Evolutionary conservation across 2,888 invertebrate genomes (phyloP).

Genomic region (Sesia bembeciformis): DNA sequence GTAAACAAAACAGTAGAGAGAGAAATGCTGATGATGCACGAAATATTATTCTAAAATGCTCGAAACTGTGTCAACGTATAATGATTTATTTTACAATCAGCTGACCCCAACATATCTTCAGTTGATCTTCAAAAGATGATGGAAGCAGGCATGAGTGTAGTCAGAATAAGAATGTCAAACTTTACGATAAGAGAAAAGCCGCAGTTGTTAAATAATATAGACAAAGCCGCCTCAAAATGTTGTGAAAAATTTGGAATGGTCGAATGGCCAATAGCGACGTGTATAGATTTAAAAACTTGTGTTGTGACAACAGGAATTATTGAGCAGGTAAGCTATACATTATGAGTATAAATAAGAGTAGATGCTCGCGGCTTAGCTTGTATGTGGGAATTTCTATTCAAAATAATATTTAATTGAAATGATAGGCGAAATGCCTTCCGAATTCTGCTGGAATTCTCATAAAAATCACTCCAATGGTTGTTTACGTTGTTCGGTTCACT

Average conservation of each 20-base stretch:
- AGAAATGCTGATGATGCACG: too few relatives aligned
- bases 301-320: slow-evolving; percentile 82
- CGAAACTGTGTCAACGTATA: too few relatives aligned
- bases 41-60: too few relatives aligned
- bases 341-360: neutral
- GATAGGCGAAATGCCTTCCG: too few relatives aligned
- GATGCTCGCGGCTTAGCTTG: too few relatives aligned
- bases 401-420: too few relatives aligned
- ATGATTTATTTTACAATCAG: slow-evolving; percentile 19
- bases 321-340: slow-evolving; percentile 10
- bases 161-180: slow-evolving; percentile 35
- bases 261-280: slow-evolving; percentile 82
- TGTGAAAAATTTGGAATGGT: slow-evolving; percentile 68
- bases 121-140: slow-evolving; percentile 62
- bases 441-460: too few relatives aligned
- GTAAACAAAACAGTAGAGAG: too few relatives aligned
- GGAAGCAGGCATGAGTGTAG: slow-evolving; percentile 61
- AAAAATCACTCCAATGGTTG: too few relatives aligned
- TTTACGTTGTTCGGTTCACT: too few relatives aligned
- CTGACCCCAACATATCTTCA: slow-evolving; percentile 22
- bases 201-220: slow-evolving; percentile 36
- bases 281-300: slow-evolving; percentile 88
- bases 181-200: slow-evolving; percentile 33
- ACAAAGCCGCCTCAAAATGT: slow-evolving; percentile 54
- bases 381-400: too few relatives aligned